These are phyloP conservation scores for Polyergus mexicanus DNA, from an alignment of 1,140 invertebrate species.

Conservation along the genomic window DNA sequence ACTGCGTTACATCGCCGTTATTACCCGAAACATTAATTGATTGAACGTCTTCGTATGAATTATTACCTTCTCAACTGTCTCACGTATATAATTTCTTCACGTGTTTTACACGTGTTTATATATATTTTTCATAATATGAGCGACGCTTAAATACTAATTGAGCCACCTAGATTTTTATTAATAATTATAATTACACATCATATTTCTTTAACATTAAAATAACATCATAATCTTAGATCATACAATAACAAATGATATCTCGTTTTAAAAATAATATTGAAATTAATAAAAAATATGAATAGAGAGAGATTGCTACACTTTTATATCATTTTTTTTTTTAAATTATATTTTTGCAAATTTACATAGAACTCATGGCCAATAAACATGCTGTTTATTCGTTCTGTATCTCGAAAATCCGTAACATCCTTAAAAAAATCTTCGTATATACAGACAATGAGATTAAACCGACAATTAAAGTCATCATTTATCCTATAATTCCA, in stretches of 20 bases:
- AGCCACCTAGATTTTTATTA: background rate
- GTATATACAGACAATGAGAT: conserved; percentile 5
- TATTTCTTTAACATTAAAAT: background rate
- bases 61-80: conserved; percentile 28
- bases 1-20: conserved; percentile 33
- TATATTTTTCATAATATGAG: conserved; percentile 25
- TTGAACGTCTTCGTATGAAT: conserved; percentile 39
- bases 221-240: background rate
- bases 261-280: too few species aligned
- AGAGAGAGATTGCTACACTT: too few species aligned
- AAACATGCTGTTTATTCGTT: background rate
- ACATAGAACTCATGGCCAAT: background rate
- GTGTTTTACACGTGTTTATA: conserved; percentile 37
- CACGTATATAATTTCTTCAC: background rate
- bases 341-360: too few species aligned
- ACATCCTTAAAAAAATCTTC: background rate
- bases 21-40: conserved; percentile 63
- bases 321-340: background rate
- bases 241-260: too few species aligned
- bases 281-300: too few species aligned
- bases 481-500: background rate
- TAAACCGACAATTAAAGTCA: background rate
- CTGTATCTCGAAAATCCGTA: background rate
- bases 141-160: conserved; percentile 12
- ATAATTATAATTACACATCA: background rate